A percentile compares a stretch with the other conserved stretches of the same genome.
phyloP scores from a whole-genome alignment of 2,888 invertebrate genomes.

The Listrodromus nycthemerus region DNA sequence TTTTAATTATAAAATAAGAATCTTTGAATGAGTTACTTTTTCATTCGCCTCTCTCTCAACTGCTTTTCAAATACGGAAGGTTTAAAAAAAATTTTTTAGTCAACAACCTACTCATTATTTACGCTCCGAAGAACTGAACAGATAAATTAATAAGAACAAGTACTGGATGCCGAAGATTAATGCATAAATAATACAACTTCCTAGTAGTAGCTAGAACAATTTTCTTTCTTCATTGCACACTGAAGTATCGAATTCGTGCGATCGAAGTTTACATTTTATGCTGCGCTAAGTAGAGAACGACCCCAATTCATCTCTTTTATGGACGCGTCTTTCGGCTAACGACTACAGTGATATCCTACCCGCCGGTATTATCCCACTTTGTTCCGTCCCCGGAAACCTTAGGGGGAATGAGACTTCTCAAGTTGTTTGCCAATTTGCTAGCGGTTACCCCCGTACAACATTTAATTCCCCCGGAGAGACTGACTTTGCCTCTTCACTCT shows the following conservation, averaged over 20 bases:
- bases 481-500: slow-evolving; percentile 35
- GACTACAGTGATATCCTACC: slow-evolving; percentile 32
- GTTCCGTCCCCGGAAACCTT: slow-evolving; percentile 30
- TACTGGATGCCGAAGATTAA: too few species aligned
- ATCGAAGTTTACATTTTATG: not conserved
- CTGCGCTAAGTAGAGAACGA: not conserved
- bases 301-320: slow-evolving; percentile 31
- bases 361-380: slow-evolving; percentile 22
- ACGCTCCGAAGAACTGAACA: too few species aligned
- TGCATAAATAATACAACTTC: not conserved
- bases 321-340: slow-evolving; percentile 26
- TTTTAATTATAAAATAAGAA: too few species aligned
- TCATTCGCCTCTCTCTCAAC: too few species aligned
- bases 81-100: too few species aligned
- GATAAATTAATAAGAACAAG: too few species aligned
- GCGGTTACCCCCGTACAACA: slow-evolving; percentile 54
- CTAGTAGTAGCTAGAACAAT: not conserved
- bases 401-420: slow-evolving; percentile 62
- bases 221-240: not conserved
- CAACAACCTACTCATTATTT: too few species aligned
- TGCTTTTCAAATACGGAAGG: too few species aligned
- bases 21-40: too few species aligned
- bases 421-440: slow-evolving; percentile 67
- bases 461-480: slow-evolving; percentile 64
- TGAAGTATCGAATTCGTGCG: not conserved